These are phyloP conservation scores for Hemibagrus guttatus DNA, from an alignment of 2,797 vertebrate genomes.

Conservation along the genomic window DNA sequence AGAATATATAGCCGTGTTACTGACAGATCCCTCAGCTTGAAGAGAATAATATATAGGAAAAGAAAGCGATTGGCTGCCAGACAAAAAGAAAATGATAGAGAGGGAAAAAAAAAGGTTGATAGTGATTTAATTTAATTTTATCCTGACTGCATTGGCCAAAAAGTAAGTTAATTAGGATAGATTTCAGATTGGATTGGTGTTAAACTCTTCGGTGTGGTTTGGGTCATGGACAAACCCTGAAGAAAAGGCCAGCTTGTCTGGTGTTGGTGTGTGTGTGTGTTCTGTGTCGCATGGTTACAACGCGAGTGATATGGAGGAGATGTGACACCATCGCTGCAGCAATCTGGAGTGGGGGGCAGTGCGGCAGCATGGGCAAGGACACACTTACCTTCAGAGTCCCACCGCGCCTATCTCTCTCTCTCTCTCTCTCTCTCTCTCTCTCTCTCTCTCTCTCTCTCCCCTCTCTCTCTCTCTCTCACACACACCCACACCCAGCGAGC, in stretches of 20 bases:
- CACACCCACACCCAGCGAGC: background rate
- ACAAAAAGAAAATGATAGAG: conserved; percentile 23
- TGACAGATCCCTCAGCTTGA: conserved; percentile 40
- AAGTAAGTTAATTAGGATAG: conserved; percentile 48
- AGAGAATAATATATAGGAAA: conserved; percentile 18
- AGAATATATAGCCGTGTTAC: conserved; percentile 55
- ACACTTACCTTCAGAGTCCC: conserved; percentile 75
- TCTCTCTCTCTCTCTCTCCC: background rate
- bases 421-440: background rate
- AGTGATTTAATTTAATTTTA: conserved; percentile 28
- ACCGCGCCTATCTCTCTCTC: conserved; percentile 55
- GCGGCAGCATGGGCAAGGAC: conserved; percentile 69
- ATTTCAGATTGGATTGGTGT: conserved; percentile 43
- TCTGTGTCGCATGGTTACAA: conserved; percentile 61
- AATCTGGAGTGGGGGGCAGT: conserved; percentile 58
- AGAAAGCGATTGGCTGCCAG: conserved; percentile 23
- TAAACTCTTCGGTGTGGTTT: conserved; percentile 33
- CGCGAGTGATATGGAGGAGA: conserved; percentile 68
- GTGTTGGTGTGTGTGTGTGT: conserved; percentile 44
- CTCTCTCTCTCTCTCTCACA: conserved; percentile 25
- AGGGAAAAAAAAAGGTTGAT: conserved; percentile 30
- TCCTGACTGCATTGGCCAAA: background rate
- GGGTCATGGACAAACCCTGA: conserved; percentile 19
- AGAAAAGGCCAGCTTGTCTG: conserved; percentile 33
- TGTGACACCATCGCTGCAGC: conserved; percentile 72